A percentile compares a stretch with the other conserved stretches of the same genome.
Conservation (phyloP, 2,888 invertebrate species). For the Serrognathus titanus region DNA sequence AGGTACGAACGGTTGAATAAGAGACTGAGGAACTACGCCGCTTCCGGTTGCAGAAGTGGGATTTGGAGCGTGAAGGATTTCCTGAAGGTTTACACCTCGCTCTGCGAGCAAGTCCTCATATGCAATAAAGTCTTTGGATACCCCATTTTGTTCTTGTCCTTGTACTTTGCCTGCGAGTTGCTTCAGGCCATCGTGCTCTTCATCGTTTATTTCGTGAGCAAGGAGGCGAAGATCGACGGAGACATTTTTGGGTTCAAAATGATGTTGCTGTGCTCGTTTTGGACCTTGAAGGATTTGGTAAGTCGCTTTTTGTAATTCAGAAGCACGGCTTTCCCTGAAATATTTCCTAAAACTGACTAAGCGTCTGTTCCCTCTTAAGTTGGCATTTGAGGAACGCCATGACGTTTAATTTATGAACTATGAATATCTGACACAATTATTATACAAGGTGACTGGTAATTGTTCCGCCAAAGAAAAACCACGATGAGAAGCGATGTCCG, state of each 20-base stretch:
- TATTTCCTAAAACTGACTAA: too few species aligned
- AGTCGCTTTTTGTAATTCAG: neutral
- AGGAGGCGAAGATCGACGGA: neutral
- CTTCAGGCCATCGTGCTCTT: neutral
- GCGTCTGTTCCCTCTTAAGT: too few species aligned
- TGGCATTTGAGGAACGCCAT: too few species aligned
- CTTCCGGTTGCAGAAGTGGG: neutral
- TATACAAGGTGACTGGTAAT: too few species aligned
- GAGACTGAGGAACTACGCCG: neutral
- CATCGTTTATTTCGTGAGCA: neutral
- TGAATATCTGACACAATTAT: too few species aligned
- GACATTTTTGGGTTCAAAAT: constrained; percentile 1
- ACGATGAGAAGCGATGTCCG: too few species aligned
- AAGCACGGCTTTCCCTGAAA: too few species aligned
- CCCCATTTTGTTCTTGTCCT: neutral
- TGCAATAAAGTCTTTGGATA: constrained; percentile 5
- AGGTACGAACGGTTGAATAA: constrained; percentile 1
- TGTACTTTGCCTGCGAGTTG: constrained; percentile 2
- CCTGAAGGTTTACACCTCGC: neutral
- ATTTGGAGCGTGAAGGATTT: neutral
- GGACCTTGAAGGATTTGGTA: constrained; percentile 12
- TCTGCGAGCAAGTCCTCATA: constrained; percentile 3
- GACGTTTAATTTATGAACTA: too few species aligned
- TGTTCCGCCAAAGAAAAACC: too few species aligned
- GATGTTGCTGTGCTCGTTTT: constrained; percentile 4